phyloP scores from a whole-genome alignment of 2,888 invertebrate species.

The Platycnemis pennipes region DNA sequence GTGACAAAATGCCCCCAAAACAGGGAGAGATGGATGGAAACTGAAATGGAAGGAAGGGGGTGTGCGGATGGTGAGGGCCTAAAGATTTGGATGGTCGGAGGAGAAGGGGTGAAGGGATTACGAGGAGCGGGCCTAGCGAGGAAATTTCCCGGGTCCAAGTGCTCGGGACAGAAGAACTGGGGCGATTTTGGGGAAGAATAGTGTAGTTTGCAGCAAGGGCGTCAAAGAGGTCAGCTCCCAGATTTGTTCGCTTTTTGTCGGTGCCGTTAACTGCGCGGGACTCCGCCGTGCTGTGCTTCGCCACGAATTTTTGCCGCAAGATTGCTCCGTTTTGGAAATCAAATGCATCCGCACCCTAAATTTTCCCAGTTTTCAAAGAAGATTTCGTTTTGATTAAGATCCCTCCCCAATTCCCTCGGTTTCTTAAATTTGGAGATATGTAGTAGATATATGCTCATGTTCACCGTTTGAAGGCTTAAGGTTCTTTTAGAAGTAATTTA shows the following conservation, averaged over 20 bases:
- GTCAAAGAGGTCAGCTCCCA: neutral
- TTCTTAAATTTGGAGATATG: no score
- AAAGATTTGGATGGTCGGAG: neutral
- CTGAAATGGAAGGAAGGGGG: neutral
- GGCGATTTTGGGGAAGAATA: conserved; percentile 9
- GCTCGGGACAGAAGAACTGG: neutral
- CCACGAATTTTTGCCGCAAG: neutral
- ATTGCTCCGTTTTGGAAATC: neutral
- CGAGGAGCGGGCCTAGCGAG: neutral
- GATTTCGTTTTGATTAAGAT: neutral
- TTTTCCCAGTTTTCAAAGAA: neutral
- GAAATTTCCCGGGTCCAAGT: neutral
- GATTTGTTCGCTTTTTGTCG: neutral
- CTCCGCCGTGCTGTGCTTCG: neutral
- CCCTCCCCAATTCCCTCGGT: neutral
- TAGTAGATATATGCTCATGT: no score
- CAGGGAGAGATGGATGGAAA: conserved; percentile 30
- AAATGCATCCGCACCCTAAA: neutral
- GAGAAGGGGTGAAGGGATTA: conserved; percentile 4
- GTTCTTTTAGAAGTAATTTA: no score
- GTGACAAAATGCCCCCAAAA: conserved; percentile 60
- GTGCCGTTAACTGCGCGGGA: neutral
- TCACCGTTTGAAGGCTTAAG: no score
- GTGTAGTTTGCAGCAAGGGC: conserved; percentile 20
- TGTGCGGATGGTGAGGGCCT: neutral